Evolutionary conservation across 2,888 invertebrate genomes (phyloP), one percentile per base, ranked within the genome.

Genomic region (Brachyopa scutellaris): DNA sequence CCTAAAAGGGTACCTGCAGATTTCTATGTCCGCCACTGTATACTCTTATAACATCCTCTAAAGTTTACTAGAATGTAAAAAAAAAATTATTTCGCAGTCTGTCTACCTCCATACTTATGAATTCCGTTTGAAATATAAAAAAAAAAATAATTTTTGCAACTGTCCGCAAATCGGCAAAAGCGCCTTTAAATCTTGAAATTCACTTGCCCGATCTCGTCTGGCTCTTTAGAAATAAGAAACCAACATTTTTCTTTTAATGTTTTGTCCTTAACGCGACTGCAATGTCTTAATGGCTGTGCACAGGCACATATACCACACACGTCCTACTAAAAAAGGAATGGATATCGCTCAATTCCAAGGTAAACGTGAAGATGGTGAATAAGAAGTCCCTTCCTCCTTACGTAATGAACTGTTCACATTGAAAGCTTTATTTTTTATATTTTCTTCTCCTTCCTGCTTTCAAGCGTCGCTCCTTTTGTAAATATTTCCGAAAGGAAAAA

Each of bases 321-420:
- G 26, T 6, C 9, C 11, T 17, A 42, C n/a, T 7, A 29, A 19
- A 31, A 1, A 17, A 29, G 40, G 29, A 59, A 42, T 40, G 59
- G 26, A 29, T 40, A 42, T 59, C 40, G 42, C 11, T 59, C 19
- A 40, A 42, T 29, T 29, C 42, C 11, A 59, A 17, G 40, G 29
- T 26, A 31, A 11, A 11, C 1, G 6, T 2, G 21, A 9, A 1
- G 21, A 8, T 8, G 55, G 21, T 13, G 13, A 13, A 55, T 38
- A 6, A 36, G 15, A 42, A 42, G 42, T 42, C 19, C 42, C n/a
- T 42, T 26, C 11, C 7, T 21, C 15, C 38, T 40, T 26, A 23
- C 15, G 40, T 57, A 40, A 57, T 26, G 40, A 66, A 40, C 29
- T 26, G 53, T 19, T 40, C 15, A 9, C 36, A 38, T 49, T 40